Percentiles rank a stretch among this genome's conserved stretches.
Evolutionary conservation across 2,113 vertebrate genomes (phyloP).

Genomic region (Leiothrix lutea): DNA sequence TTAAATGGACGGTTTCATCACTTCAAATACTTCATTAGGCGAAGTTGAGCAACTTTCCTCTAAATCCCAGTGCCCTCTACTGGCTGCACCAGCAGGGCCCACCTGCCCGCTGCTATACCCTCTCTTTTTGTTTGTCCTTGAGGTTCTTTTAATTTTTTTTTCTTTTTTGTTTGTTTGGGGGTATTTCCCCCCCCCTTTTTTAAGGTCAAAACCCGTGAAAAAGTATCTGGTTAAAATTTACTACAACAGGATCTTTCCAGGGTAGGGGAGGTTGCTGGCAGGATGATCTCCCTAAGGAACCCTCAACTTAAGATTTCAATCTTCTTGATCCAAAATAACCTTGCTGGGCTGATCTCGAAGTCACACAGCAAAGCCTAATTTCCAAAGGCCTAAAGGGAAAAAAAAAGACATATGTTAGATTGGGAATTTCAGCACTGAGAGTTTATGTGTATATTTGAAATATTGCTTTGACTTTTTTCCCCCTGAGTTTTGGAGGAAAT

Average conservation of each 20-base stretch:
- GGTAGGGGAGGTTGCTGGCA: neutral
- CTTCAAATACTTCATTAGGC: neutral
- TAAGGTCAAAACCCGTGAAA: neutral
- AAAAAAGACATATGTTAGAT: neutral
- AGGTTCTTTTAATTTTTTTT: fast-evolving
- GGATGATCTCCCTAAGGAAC: conserved; percentile 16
- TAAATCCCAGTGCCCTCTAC: conserved; percentile 53
- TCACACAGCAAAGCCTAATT: conserved; percentile 1
- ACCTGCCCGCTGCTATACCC: neutral
- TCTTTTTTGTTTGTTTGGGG: fast-evolving
- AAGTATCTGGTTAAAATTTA: neutral
- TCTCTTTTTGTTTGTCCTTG: neutral
- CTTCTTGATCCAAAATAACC: conserved; percentile 16
- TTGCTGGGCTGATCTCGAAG: neutral
- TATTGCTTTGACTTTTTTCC: neutral
- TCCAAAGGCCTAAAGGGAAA: neutral
- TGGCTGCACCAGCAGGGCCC: neutral
- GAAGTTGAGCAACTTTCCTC: conserved; percentile 16
- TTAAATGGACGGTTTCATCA: neutral
- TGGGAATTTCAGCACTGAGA: neutral
- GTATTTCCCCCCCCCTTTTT: fast-evolving
- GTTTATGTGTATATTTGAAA: neutral
- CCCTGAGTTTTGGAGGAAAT: neutral
- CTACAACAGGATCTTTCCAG: neutral
- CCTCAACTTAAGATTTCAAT: conserved; percentile 18